Evolutionary conservation across 2,888 invertebrate species (phyloP), one percentile per base, ranked within the genome.

Genomic region (Pseudoips prasinana): DNA sequence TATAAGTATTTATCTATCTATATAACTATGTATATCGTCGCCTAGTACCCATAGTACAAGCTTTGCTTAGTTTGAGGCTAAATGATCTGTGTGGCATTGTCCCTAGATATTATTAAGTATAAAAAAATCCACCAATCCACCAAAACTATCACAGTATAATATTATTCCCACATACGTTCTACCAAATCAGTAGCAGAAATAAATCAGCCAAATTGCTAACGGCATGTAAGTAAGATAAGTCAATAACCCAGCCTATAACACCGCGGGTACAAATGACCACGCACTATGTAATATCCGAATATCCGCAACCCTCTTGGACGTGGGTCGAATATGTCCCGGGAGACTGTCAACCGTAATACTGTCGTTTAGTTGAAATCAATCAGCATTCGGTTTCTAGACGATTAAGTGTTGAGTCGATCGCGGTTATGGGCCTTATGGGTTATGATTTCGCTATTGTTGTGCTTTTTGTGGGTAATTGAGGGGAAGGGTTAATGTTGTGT

Each of bases 191-290:
- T n/a, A n/a, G n/a, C 14, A 17, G n/a, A 32, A 40, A 48, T 48
- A 52, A 54, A 45, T 52, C 37, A 28, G 33, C 30, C 35, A 37
- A 42, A 52, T 56, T 30, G 42, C 53, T 14, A 44, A 45, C 41
- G 53, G 19, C 37, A 34, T 53, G 42, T 53, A 43, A 46, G 35
- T 30, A 26, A 56, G 57, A 57, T 57, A 57, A 57, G 46, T 57
- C 58, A 57, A 53, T 55, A 57, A 57, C 46, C 39, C 49, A 18
- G 28, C 39, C 46, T 48, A 49, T 57, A 49, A 53, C 54, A 38
- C 41, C 22, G 35, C 28, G 46, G 53, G 49, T 41, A 57, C 49
- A 46, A 55, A 49, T 55, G 58, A 57, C 49, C 55, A 38, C 35
- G 39, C 48, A 33, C 27, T 43, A 39, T 42, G 20, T 42, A 42